Base-by-base conservation (phyloP, 2,113 vertebrate genomes). In the Antigone vipio region DNA sequence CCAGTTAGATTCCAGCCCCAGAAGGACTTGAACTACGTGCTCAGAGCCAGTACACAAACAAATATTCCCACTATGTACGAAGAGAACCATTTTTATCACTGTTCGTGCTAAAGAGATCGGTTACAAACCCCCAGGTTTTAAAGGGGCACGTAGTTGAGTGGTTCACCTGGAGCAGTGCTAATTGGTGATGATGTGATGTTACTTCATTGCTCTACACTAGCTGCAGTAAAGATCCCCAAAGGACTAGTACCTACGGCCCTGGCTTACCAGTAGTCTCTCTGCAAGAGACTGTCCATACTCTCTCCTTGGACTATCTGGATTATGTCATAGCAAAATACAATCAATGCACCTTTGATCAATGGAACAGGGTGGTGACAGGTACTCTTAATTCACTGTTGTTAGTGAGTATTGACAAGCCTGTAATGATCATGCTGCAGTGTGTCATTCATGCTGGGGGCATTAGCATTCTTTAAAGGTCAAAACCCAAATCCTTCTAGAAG, bases 391-490 rank as follows among this genome's bases (percentile, higher is more conserved):
- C 96, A 94, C 98, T 97, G 98, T 98, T 98, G 98, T 98, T 98
- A 98, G 98, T 94, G 97, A 96, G 85, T 98, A 99, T 99, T 98
- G 99, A 99, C 99, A 99, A 97, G 95, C 91, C 96, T 83, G 96
- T 98, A 99, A 98, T 97, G 98, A 98, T 98, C 97, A 85, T 14
- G 67, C 98, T 97, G 95, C 94, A 83, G 93, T 15, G 74, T 98
- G 98, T 98, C 99, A 98, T 97, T 98, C 98, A 98, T 44, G 60
- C 85, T 62, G 91, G 96, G 93, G 95, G 94, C 90, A 98, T 98
- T 98, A 98, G 98, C 98, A 99, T 98, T 98, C 98, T 98, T 98
- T 98, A 99, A 99, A 99, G 99, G 99, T 99, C 98, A 99, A 97
- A 87, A 92, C 90, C 6, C 92, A 97, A 93, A 94, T 58, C 96